Conservation (phyloP, 2,113 vertebrate species). For the Hemiscyllium ocellatum region DNA sequence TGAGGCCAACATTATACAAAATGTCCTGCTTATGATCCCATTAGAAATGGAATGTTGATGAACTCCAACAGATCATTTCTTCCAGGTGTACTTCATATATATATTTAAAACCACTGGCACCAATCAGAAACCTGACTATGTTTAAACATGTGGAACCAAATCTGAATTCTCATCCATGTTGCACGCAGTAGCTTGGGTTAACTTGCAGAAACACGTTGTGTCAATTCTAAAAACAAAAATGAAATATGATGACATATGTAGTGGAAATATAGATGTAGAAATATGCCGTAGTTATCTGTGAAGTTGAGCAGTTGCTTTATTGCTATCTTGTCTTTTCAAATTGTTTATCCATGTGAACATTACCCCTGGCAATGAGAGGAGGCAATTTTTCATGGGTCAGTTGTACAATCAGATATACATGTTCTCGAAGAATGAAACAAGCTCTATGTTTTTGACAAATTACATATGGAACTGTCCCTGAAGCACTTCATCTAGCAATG, state of each 20-base stretch:
- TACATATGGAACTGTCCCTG: constrained; percentile 32
- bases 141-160: not conserved
- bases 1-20: not conserved
- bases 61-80: constrained; percentile 19
- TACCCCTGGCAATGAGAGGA: constrained; percentile 41
- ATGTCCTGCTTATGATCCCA: not conserved
- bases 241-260: not conserved
- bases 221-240: not conserved
- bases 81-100: not conserved
- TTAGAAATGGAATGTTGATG: constrained; percentile 16
- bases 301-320: not conserved
- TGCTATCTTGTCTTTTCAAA: not conserved
- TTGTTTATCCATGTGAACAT: constrained; percentile 31
- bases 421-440: constrained; percentile 35
- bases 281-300: not conserved
- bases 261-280: no score
- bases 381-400: constrained; percentile 39
- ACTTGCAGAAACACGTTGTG: not conserved
- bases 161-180: not conserved
- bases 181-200: no score
- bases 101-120: not conserved
- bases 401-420: constrained; percentile 38
- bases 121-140: not conserved
- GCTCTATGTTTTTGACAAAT: constrained; percentile 39
- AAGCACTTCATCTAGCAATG: not conserved